These are phyloP conservation scores for Semnornis frantzii DNA, from an alignment of 2,113 vertebrate species.

Conservation along the genomic window DNA sequence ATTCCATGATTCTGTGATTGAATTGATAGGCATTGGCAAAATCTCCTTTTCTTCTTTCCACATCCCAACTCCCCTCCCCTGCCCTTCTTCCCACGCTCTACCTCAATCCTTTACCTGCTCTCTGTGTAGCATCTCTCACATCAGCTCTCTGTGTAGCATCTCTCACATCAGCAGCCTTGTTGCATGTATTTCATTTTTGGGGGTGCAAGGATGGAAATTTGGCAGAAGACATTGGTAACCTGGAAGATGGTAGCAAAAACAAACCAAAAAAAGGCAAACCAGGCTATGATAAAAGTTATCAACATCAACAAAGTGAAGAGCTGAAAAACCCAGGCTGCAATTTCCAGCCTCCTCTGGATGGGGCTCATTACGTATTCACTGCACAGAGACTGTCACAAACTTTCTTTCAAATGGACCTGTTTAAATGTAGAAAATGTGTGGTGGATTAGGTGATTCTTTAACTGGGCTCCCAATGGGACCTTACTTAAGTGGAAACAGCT, in stretches of 20 bases:
- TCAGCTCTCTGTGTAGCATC: no score
- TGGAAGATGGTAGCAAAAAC: background rate
- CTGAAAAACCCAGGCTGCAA: background rate
- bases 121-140: background rate
- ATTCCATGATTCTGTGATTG: no score
- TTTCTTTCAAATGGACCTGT: slow-evolving; percentile 56
- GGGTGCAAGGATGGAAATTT: background rate
- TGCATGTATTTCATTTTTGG: background rate
- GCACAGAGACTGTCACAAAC: slow-evolving; percentile 15
- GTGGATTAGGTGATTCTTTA: slow-evolving; percentile 51
- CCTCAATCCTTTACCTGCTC: background rate
- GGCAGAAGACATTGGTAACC: accelerated
- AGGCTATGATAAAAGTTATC: background rate
- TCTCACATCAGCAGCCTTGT: background rate
- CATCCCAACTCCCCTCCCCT: background rate
- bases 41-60: background rate
- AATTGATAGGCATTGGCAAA: no score
- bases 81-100: background rate
- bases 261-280: background rate
- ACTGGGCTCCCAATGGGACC: slow-evolving; percentile 34
- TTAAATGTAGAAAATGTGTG: slow-evolving; percentile 56
- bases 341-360: background rate
- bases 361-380: slow-evolving; percentile 22
- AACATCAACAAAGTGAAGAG: slow-evolving; percentile 2
- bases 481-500: slow-evolving; percentile 59